Conservation (phyloP, 2,113 vertebrate genomes). For the Cyphomyrus plagiostoma region DNA sequence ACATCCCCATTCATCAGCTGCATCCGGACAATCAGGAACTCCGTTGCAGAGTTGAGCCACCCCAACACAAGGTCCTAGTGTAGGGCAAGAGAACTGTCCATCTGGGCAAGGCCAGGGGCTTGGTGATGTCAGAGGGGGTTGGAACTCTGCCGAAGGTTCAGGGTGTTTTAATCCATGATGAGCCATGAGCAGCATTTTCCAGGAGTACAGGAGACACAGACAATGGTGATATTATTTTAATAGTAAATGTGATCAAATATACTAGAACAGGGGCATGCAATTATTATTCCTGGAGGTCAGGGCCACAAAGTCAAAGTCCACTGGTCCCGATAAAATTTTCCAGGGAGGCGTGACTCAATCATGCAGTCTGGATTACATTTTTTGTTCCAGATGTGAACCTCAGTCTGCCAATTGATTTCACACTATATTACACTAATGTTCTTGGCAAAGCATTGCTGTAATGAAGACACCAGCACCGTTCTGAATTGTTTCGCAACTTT, state of each 20-base stretch:
- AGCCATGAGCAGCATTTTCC: not conserved
- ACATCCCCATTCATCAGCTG: slow-evolving; percentile 67
- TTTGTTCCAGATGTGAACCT: not conserved
- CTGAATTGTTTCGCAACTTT: not conserved
- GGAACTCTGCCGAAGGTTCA: slow-evolving; percentile 38
- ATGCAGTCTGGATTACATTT: not conserved
- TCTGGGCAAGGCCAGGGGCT: slow-evolving; percentile 36
- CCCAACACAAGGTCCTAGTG: slow-evolving; percentile 57
- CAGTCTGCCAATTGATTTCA: not conserved
- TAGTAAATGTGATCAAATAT: not conserved
- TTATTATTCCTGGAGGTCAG: not conserved
- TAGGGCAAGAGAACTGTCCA: slow-evolving; percentile 61
- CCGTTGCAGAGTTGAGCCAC: slow-evolving; percentile 54
- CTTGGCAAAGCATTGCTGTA: not conserved
- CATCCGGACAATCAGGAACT: slow-evolving; percentile 53
- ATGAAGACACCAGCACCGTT: not conserved
- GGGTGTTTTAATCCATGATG: not conserved
- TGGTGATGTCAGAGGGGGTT: slow-evolving; percentile 39
- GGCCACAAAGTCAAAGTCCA: not conserved
- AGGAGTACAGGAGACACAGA: not conserved
- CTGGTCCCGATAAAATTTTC: not conserved
- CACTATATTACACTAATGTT: not conserved
- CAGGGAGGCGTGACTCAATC: not conserved
- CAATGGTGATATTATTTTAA: not conserved
- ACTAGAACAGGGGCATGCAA: not conserved